These are phyloP conservation scores for Nebria salina DNA, from an alignment of 2,888 invertebrate species.

Conservation along the genomic window DNA sequence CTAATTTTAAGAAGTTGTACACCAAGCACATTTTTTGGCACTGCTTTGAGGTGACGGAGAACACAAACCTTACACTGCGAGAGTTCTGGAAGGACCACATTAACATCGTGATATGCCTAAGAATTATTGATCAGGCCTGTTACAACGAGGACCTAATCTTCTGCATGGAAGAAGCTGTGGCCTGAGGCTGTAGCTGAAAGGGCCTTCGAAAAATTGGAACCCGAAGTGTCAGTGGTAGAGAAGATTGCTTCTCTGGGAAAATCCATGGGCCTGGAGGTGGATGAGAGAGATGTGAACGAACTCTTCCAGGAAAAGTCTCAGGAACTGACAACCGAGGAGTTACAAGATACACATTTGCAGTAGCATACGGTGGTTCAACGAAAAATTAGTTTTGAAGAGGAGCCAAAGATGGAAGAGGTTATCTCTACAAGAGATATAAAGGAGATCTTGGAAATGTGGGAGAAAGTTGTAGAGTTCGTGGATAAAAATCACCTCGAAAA, in stretches of 20 bases:
- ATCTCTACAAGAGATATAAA: conserved; percentile 9
- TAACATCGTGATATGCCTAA: conserved; percentile 52
- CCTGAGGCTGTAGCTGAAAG: conserved; percentile 50
- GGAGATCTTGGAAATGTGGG: conserved; percentile 38
- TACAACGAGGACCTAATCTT: conserved; percentile 44
- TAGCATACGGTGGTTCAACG: conserved; percentile 44
- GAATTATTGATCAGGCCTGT: conserved; percentile 51
- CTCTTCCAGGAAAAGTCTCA: conserved; percentile 47
- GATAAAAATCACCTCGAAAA: conserved; percentile 44
- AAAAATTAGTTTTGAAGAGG: conserved; percentile 45
- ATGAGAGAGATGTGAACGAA: conserved; percentile 49
- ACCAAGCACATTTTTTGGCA: conserved; percentile 53
- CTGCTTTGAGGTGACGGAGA: conserved; percentile 54
- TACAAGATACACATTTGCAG: conserved; percentile 36
- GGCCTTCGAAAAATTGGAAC: conserved; percentile 56
- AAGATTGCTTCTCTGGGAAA: conserved; percentile 50
- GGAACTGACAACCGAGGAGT: conserved; percentile 38
- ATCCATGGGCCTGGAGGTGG: conserved; percentile 50
- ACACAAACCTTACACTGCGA: conserved; percentile 53
- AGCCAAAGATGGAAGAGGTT: conserved; percentile 45
- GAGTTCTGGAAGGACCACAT: conserved; percentile 57
- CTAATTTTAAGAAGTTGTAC: conserved; percentile 55
- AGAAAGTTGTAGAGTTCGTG: conserved; percentile 41
- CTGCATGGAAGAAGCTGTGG: conserved; percentile 49
- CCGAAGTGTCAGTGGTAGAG: conserved; percentile 49